Evolutionary conservation across 2,113 vertebrate species (phyloP), one percentile per base, ranked within the genome.

Genomic region (Electrona antarctica): DNA sequence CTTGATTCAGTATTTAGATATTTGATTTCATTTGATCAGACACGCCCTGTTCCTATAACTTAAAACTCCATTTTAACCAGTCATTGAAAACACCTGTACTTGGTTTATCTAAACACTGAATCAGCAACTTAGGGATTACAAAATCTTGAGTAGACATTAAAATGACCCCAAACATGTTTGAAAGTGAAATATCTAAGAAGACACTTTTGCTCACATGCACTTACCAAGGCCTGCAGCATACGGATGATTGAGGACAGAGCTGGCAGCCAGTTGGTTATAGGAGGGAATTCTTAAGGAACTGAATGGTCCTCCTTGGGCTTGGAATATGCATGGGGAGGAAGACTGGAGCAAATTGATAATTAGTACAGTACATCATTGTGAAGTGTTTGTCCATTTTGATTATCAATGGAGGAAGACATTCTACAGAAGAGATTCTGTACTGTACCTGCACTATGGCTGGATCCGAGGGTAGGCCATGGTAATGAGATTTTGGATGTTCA

Each of bases 391-490:
- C 33, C 3, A 4, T 41, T 41, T 41, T 41, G 33, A 6, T 41
- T 41, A 41, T 6, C 5, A 41, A 41, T 4, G 33, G 33, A 41
- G 33, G 3, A 21, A 21, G 21, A 21, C 21, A 2, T 21, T n/a
- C n/a, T n/a, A n/a, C n/a, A n/a, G n/a, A n/a, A n/a, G 21, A n/a
- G 50, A 2, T 69, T 12, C 1, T 9, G 3, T 79, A 99, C 1
- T 9, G 3, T 79, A 99, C 98, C 88, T 98, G 97, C 47, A 99
- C 93, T 13, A 99, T 99, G 7, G 97, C 97, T 78, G 98, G 97
- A 80, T 99, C 98, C 62, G 95, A 94, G 12, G 96, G 96, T 8
- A 99, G 90, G 13, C 95, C 85, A 71, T 95, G 95, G 33, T 41
- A 41, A 41, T 41, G 94, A n/a, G 95, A 92, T 80, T 95, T 96